Conservation (phyloP, 2,797 vertebrate species). For the Pantherophis vulpinus region DNA sequence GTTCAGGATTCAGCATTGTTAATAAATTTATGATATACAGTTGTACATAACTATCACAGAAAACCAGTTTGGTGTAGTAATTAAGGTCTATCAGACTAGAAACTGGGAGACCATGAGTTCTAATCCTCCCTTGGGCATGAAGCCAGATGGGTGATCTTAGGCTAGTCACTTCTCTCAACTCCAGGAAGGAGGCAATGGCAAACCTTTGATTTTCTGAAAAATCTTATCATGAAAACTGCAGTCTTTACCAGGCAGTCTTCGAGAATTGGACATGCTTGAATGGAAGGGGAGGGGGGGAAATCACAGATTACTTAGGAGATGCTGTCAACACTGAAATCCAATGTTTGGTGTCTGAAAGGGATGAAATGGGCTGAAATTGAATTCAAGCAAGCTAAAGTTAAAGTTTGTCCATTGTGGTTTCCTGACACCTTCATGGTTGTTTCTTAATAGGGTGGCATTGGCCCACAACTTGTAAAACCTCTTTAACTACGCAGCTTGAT, state of each 20-base stretch:
- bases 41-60: background rate
- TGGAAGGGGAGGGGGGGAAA: background rate
- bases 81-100: background rate
- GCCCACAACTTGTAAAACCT: background rate
- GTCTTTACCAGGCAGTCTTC: background rate
- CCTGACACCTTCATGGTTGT: background rate
- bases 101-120: background rate
- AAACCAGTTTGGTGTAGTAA: background rate
- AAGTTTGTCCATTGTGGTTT: background rate
- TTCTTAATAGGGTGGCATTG: background rate
- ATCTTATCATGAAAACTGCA: background rate
- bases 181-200: background rate
- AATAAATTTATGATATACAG: background rate
- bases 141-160: background rate
- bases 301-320: background rate
- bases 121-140: background rate
- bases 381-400: background rate
- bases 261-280: background rate
- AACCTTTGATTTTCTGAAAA: background rate
- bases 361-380: background rate
- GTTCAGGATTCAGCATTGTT: background rate
- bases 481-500: background rate
- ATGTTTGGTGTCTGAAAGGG: background rate
- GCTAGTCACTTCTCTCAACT: background rate
- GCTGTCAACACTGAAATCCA: background rate